Evolutionary conservation across 2,797 vertebrate species (phyloP).

Genomic region (Molossus molossus): DNA sequence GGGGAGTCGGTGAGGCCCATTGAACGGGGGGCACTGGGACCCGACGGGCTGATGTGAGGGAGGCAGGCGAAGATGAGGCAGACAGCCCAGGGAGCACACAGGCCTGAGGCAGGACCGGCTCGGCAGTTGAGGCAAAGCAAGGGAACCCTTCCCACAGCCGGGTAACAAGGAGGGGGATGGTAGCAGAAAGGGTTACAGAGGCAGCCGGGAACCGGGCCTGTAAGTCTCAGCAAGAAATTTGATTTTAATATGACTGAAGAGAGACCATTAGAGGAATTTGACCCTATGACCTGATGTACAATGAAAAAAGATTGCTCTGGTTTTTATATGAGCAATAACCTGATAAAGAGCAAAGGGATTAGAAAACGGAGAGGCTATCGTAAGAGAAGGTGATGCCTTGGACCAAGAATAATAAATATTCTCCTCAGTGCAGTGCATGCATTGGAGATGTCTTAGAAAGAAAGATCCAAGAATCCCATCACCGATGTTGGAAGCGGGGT

Average conservation of each 20-base stretch:
- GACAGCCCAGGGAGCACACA: fast-evolving
- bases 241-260: not conserved
- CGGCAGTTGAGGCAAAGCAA: not conserved
- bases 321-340: not conserved
- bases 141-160: no score
- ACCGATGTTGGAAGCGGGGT: not conserved
- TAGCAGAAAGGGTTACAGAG: not conserved
- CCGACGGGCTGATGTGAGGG: not conserved
- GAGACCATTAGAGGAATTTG: not conserved
- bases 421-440: not conserved
- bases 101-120: not conserved
- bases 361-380: not conserved
- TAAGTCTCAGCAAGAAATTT: not conserved
- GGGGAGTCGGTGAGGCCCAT: no score
- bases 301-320: not conserved
- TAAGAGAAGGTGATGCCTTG: not conserved
- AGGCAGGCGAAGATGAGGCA: not conserved
- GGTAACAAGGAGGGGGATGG: not conserved
- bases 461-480: not conserved
- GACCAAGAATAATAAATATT: not conserved
- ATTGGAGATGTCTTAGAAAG: not conserved
- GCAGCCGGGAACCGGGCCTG: not conserved
- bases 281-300: not conserved
- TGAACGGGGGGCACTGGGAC: not conserved
- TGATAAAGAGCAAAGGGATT: not conserved